These are phyloP conservation scores for Epizoanthus fatuus DNA, from an alignment of 92 coral and sea anemone genomes.

Conservation along the genomic window DNA sequence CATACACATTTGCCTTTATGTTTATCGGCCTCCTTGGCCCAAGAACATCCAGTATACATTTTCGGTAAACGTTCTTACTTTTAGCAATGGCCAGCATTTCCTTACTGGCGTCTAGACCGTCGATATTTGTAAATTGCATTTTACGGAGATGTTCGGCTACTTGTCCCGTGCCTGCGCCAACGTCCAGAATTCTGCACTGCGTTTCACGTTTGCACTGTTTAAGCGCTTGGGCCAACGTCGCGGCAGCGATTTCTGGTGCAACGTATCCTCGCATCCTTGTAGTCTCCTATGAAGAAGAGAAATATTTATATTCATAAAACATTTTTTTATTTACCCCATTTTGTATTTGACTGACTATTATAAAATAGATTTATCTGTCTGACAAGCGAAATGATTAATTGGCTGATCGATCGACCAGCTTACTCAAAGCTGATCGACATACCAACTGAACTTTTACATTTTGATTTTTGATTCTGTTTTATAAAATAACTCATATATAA, in stretches of 20 bases:
- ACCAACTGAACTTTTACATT: no score
- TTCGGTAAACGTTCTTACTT: constrained; percentile 76
- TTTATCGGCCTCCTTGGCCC: constrained; percentile 61
- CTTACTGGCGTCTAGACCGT: constrained; percentile 87
- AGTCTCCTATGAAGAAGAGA: constrained; percentile 69
- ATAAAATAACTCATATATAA: no score
- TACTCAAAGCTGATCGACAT: no score
- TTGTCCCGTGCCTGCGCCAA: constrained; percentile 95
- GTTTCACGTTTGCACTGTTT: constrained; percentile 57
- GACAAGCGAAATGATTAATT: no score
- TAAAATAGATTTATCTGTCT: no score
- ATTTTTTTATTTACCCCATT: not conserved
- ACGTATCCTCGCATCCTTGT: constrained; percentile 76
- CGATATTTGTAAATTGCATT: constrained; percentile 78
- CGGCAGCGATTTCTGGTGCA: constrained; percentile 79
- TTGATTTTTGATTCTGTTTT: no score
- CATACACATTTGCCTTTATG: constrained; percentile 70
- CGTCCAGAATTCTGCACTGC: constrained; percentile 81
- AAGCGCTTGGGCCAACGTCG: constrained; percentile 67
- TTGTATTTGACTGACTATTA: not conserved
- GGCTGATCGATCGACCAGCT: no score
- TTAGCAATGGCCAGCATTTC: constrained; percentile 80
- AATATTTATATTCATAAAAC: not conserved
- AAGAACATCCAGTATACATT: constrained; percentile 53
- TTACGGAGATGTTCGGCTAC: constrained; percentile 81